phyloP scores from a whole-genome alignment of 2,797 vertebrate genomes.

The Nyctibius grandis region DNA sequence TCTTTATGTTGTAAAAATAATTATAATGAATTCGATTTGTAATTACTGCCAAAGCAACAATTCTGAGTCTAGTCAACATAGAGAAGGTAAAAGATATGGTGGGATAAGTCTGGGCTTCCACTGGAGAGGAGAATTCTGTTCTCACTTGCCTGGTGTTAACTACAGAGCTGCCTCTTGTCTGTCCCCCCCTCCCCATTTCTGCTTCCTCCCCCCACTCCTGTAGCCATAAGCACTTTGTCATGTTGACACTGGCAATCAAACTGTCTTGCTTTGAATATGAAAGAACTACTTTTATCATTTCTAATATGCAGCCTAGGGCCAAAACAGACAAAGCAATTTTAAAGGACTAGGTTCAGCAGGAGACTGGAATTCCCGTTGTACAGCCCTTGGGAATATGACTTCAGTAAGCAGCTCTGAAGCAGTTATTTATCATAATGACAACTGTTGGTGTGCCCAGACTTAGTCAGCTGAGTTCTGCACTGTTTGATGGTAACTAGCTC shows the following conservation, averaged over 20 bases:
- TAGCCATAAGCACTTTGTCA: conserved; percentile 18
- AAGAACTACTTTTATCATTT: conserved; percentile 72
- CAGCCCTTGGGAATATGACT: conserved; percentile 12
- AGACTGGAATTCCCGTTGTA: conserved; percentile 40
- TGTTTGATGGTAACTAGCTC: not conserved
- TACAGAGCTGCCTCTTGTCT: not conserved
- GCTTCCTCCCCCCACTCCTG: not conserved
- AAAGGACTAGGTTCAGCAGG: conserved; percentile 51
- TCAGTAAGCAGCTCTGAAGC: not conserved
- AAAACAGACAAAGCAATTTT: conserved; percentile 63
- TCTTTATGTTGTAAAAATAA: conserved; percentile 28
- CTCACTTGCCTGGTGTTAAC: not conserved
- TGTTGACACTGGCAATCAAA: conserved; percentile 67
- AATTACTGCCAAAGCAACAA: conserved; percentile 43
- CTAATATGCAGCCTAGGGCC: conserved; percentile 62
- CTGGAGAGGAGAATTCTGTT: conserved; percentile 12
- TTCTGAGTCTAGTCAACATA: conserved; percentile 19
- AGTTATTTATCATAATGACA: not conserved
- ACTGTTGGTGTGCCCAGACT: not conserved
- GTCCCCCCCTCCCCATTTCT: not conserved
- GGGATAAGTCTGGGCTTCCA: not conserved
- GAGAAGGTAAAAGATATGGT: conserved; percentile 8
- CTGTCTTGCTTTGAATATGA: conserved; percentile 47
- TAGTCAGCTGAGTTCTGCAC: not conserved
- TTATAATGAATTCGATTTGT: conserved; percentile 22